Evolutionary conservation across 2,113 vertebrate species (phyloP), one percentile per base, ranked within the genome.

Genomic region (Tiliqua scincoides): DNA sequence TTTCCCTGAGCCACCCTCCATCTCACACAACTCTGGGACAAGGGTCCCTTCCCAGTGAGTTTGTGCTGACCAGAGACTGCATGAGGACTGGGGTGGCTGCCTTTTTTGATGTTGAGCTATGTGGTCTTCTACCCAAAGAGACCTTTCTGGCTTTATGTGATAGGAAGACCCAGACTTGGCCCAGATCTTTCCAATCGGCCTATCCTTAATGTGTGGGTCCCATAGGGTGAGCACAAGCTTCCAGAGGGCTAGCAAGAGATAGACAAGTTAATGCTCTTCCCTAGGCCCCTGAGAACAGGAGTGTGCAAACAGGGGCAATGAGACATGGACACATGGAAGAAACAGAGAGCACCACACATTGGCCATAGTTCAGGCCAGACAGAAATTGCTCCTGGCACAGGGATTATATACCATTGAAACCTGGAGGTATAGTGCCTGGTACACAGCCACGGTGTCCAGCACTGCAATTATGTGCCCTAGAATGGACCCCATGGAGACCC

Each of bases 321-420:
- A 93, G 93, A 96, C 96, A 94, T 87, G 94, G 95, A 96, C 95
- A 95, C 81, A 96, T 15, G 4, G 92, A 91, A 90, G 90, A 90
- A 94, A 92, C 89, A 91, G 89, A 94, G 93, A 91, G 92, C 92
- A 88, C 88, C 68, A 14, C 89, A 75, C 0, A 4, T 89, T 89
- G 86, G 57, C 93, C 87, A 92, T 87, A 94, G 91, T 93, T 95
- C 57, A 0, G 86, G 92, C 81, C 80, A 87, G 59, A 86, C 87
- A 87, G 79, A 20, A 82, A 95, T 93, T 93, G 92, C 80, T 79
- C n/a, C 40, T 15, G 70, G 77, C 23, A 73, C 37, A 40, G 57
- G 77, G 67, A 86, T 63, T 62, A 32, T 12, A 65, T 68, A 63
- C 85, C 77, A 62, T 27, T 15, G 32, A 57, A 68, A 80, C 77